Conservation (phyloP, 1,140 invertebrate species). For the Cyphomyrmex costatus region DNA sequence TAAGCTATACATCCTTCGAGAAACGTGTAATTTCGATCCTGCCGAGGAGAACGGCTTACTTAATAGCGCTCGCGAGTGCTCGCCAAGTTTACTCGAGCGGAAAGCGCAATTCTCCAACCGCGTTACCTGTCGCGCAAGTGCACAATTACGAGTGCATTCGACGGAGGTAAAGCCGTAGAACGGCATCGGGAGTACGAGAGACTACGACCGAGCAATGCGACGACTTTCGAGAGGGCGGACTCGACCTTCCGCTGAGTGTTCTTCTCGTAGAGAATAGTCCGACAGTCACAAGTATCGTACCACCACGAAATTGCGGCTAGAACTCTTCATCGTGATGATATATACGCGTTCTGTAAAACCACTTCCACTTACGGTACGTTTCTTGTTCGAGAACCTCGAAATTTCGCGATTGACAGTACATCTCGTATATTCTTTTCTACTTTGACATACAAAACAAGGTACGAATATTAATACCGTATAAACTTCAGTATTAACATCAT, state of each 20-base stretch:
- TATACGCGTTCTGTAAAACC: slow-evolving; percentile 10
- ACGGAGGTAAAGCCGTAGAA: not conserved
- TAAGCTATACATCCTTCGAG: not conserved
- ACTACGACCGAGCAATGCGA: not conserved
- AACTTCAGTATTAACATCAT: not conserved
- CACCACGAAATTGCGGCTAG: slow-evolving; percentile 6
- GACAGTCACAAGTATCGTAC: slow-evolving; percentile 18
- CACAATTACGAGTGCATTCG: slow-evolving; percentile 20
- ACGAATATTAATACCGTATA: not conserved
- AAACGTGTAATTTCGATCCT: slow-evolving; percentile 13
- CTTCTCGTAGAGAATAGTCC: slow-evolving; percentile 58
- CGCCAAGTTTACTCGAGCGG: slow-evolving; percentile 1
- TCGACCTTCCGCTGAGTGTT: slow-evolving; percentile 43
- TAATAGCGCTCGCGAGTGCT: slow-evolving; percentile 20
- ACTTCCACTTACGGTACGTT: not conserved
- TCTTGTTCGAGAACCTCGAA: not conserved
- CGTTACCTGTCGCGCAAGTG: slow-evolving; percentile 25
- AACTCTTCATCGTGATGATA: slow-evolving; percentile 40
- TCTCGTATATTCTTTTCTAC: slow-evolving; percentile 45
- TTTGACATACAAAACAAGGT: slow-evolving; percentile 49
- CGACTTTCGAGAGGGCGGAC: slow-evolving; percentile 4
- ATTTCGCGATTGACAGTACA: not conserved
- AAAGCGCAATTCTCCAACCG: slow-evolving; percentile 28
- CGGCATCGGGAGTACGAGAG: not conserved
- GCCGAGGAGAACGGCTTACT: slow-evolving; percentile 16